phyloP scores from a whole-genome alignment of 2,888 invertebrate species.

The Eristalinus aeneus region DNA sequence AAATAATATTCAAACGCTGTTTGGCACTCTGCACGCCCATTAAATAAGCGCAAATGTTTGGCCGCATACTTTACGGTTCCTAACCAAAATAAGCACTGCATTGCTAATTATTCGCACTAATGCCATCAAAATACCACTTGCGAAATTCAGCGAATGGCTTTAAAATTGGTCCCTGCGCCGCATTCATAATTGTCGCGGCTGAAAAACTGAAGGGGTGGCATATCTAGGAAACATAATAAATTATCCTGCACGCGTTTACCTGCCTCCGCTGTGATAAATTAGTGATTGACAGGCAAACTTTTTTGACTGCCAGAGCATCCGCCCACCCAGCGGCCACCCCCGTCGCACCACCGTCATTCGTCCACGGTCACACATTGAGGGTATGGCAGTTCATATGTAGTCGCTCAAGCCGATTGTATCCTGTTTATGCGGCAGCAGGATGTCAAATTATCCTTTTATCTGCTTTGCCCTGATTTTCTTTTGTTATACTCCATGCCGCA shows the following conservation, averaged over 20 bases:
- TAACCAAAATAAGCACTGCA: not conserved
- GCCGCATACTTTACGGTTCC: not conserved
- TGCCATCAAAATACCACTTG: not conserved
- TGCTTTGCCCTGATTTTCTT: constrained; percentile 35
- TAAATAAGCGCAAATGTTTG: not conserved
- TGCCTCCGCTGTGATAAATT: constrained; percentile 24
- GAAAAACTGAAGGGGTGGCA: not conserved
- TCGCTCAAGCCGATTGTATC: constrained; percentile 1
- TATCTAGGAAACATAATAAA: not conserved
- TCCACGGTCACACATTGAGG: not conserved
- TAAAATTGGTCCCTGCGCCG: not conserved
- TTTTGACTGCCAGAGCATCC: constrained; percentile 9
- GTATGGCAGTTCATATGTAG: not conserved
- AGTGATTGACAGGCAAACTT: constrained; percentile 36
- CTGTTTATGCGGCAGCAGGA: constrained; percentile 31
- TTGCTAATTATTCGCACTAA: not conserved
- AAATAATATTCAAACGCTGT: not conserved
- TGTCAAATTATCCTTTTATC: constrained; percentile 41
- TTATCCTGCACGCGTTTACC: constrained; percentile 21
- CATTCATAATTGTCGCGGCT: not conserved
- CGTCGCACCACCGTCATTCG: too few relatives aligned
- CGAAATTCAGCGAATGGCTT: not conserved
- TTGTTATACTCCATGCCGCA: constrained; percentile 9
- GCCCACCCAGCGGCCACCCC: not conserved
- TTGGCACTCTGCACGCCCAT: not conserved